Evolutionary conservation across 2,888 invertebrate genomes (phyloP).

Genomic region (Lamellibrachia satsuma): DNA sequence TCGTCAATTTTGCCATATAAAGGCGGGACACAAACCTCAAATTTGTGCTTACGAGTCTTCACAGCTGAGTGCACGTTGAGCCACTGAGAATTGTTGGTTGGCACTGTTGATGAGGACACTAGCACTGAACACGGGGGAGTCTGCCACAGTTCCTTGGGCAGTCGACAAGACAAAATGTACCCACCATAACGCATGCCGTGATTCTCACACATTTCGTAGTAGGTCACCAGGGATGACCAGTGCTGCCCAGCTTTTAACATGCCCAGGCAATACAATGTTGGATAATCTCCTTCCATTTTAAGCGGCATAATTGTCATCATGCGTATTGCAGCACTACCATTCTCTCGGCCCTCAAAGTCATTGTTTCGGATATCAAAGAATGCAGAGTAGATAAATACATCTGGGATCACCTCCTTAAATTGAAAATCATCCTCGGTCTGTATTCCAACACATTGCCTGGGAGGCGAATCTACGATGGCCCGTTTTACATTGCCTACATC

Average conservation of each 20-base stretch:
- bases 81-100: background rate
- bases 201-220: slow-evolving; percentile 63
- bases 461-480: background rate
- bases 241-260: background rate
- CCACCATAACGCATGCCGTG: slow-evolving; percentile 59
- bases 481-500: background rate
- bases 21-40: slow-evolving; percentile 61
- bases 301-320: slow-evolving; percentile 36
- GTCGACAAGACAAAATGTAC: slow-evolving; percentile 57
- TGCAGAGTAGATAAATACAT: slow-evolving; percentile 52
- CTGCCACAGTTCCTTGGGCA: slow-evolving; percentile 41
- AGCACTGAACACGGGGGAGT: slow-evolving; percentile 7
- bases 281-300: background rate
- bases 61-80: background rate
- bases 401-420: slow-evolving; percentile 43
- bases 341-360: slow-evolving; percentile 42
- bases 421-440: slow-evolving; percentile 23
- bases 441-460: background rate
- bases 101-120: background rate
- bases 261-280: slow-evolving; percentile 3
- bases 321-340: slow-evolving; percentile 35
- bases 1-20: slow-evolving; percentile 57
- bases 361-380: slow-evolving; percentile 52
- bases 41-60: slow-evolving; percentile 28
- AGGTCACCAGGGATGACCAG: slow-evolving; percentile 28